Evolutionary conservation across 1,140 invertebrate species (phyloP), one percentile per base, ranked within the genome.

Genomic region (Argopecten irradians): DNA sequence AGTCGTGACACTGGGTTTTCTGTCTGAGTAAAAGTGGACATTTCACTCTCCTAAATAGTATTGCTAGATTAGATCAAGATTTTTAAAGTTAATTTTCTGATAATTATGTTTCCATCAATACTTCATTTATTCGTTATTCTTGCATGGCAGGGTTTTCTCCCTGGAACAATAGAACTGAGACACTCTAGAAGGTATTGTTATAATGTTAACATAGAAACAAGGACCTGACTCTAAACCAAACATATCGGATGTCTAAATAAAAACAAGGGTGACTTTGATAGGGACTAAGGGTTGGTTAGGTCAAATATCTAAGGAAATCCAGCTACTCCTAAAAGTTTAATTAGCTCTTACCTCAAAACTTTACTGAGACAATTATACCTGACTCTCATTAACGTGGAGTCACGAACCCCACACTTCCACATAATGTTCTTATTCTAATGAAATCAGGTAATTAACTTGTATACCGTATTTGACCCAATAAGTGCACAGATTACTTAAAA

Each of bases 31-130:
- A 71, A 55, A 71, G 28, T 71, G 55, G 9, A 71, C 28, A 16
- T 71, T 71, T 71, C 28, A 71, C 55, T 71, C 22, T 71, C 5
- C 19, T 16, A 8, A 46, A 2, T 46, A 16, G 11, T 71, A 28
- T n/a, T 5, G 55, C 5, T 28, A 28, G 28, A 22, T 71, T 71
- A 71, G 13, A 71, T 71, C 55, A 71, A 71, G 55, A 71, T 71
- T 71, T n/a, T 5, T 28, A 71, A 71, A 71, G 55, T 71, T 71
- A 71, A 71, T 71, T 71, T 71, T 71, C 55, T 71, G 55, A 71
- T 71, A 28, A 71, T 71, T 71, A 28, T 71, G 55, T 28, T 71
- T 71, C n/a, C 22, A 71, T 71, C 55, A 71, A 71, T 71, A 71
- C 55, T 71, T 71, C 55, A 71, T 71, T 71, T 71, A 71, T 71